phyloP scores from a whole-genome alignment of 2,797 vertebrate species.

The Capromys pilorides region DNA sequence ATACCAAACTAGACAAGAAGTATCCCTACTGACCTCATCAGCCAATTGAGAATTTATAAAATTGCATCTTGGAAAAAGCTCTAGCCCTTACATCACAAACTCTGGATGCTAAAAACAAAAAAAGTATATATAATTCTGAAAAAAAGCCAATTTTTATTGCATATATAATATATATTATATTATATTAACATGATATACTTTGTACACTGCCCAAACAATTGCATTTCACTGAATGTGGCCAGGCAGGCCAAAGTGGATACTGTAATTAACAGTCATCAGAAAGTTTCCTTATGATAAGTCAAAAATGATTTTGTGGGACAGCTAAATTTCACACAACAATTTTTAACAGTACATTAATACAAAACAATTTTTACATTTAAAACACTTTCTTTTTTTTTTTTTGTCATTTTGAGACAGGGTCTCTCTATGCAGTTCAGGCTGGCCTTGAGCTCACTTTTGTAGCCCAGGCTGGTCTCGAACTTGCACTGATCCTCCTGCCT shows the following conservation, averaged over 20 bases:
- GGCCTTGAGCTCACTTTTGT: no score
- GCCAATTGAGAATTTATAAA: no score
- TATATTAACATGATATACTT: not conserved
- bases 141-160: not conserved
- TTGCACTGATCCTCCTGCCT: no score
- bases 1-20: no score
- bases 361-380: constrained; percentile 2
- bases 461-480: no score
- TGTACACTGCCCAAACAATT: not conserved
- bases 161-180: not conserved
- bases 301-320: constrained; percentile 17
- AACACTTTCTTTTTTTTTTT: no score
- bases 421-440: no score
- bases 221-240: not conserved
- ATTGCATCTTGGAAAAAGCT: no score
- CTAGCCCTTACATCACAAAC: no score
- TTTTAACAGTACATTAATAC: constrained; percentile 17
- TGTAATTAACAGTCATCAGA: not conserved
- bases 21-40: no score
- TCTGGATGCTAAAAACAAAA: no score
- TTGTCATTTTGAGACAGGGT: no score
- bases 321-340: not conserved
- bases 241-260: not conserved
- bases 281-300: not conserved
- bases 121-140: not conserved